phyloP scores from a whole-genome alignment of 2,888 invertebrate species.

The Germaria angustata region DNA sequence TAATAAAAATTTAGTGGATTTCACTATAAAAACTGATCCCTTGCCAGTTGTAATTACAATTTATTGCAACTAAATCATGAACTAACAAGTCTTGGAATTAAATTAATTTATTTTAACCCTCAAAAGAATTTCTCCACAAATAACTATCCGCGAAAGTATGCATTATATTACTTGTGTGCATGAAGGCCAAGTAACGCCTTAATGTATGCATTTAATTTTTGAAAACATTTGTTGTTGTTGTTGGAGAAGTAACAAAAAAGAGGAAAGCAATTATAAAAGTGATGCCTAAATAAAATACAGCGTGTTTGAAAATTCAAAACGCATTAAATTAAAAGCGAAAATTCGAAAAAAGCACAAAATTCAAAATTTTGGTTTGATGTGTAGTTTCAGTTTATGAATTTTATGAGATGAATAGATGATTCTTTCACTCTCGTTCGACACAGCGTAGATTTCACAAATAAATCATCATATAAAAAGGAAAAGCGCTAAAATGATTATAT shows the following conservation, averaged over 20 bases:
- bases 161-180: neutral
- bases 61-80: slow-evolving; percentile 34
- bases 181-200: slow-evolving; percentile 33
- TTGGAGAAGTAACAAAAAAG: neutral
- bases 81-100: slow-evolving; percentile 31
- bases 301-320: no score
- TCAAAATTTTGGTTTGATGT: no score
- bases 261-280: neutral
- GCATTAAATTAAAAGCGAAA: no score
- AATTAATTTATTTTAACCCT: slow-evolving; percentile 9
- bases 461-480: no score
- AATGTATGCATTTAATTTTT: slow-evolving; percentile 40
- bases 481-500: no score
- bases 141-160: neutral
- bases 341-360: no score
- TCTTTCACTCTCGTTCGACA: no score
- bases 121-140: neutral
- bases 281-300: neutral
- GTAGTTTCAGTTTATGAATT: no score
- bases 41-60: slow-evolving; percentile 27
- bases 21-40: neutral
- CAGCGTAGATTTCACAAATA: no score
- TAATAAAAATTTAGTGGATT: neutral
- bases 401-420: no score
- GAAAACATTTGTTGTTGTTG: neutral